Conservation (phyloP, 2,113 vertebrate genomes). For the Pampusana beccarii region DNA sequence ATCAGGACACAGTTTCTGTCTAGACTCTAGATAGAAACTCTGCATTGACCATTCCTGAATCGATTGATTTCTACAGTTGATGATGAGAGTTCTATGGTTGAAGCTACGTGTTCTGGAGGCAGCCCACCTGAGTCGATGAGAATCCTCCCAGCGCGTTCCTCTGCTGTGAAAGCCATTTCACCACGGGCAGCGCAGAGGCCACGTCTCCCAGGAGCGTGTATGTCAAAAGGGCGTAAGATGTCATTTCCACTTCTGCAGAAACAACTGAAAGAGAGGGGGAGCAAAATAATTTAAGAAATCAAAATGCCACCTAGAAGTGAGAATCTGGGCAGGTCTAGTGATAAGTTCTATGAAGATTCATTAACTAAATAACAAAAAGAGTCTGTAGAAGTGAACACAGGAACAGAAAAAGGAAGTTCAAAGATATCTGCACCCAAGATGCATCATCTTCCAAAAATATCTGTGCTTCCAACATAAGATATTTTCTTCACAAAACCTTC, state of each 20-base stretch:
- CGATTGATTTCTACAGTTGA: background rate
- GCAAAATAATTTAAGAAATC: background rate
- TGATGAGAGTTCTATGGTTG: no score
- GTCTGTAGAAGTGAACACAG: background rate
- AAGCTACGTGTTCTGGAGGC: background rate
- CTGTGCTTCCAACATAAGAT: background rate
- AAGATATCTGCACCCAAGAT: background rate
- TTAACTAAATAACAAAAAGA: background rate
- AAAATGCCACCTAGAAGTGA: background rate
- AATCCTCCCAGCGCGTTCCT: conserved; percentile 91
- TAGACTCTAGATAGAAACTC: background rate
- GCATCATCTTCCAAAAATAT: background rate
- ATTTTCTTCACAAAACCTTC: background rate
- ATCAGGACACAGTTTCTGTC: background rate
- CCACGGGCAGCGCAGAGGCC: conserved; percentile 88
- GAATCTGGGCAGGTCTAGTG: background rate
- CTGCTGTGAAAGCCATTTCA: conserved; percentile 94
- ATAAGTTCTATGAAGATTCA: background rate
- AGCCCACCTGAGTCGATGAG: conserved; percentile 89
- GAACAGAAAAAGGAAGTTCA: background rate
- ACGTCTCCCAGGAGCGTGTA: conserved; percentile 88
- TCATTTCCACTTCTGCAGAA: conserved; percentile 95
- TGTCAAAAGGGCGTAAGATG: conserved; percentile 89
- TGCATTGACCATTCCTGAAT: background rate
- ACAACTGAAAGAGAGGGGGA: conserved; percentile 75